These are phyloP conservation scores for Paracentrotus lividus DNA, from an alignment of 53 echinoderm and acorn worm species.

Conservation along the genomic window DNA sequence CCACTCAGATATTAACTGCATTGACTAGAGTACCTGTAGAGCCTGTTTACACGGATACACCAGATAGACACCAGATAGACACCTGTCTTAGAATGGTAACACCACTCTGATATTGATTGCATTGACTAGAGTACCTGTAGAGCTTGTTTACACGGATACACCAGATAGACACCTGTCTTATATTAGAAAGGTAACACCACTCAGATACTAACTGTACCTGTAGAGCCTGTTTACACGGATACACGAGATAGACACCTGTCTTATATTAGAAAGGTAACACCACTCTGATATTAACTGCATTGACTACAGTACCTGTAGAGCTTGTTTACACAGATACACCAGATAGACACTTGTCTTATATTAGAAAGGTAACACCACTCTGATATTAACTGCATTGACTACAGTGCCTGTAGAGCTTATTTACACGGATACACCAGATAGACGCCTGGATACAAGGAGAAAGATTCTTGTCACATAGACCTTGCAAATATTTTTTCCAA, in stretches of 20 bases:
- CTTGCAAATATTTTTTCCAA: no score
- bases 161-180: constrained; percentile 63
- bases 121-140: constrained; percentile 66
- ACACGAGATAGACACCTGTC: constrained; percentile 7
- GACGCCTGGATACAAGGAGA: constrained; percentile 62
- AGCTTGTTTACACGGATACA: constrained; percentile 51
- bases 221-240: neutral
- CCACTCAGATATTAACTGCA: constrained; percentile 76
- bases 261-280: neutral
- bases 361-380: constrained; percentile 47
- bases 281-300: constrained; percentile 74
- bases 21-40: constrained; percentile 69
- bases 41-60: constrained; percentile 50
- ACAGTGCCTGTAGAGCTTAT: constrained; percentile 57
- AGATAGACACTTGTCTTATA: constrained; percentile 52
- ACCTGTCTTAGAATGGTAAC: constrained; percentile 84
- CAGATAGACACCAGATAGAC: constrained; percentile 53
- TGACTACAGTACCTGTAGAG: constrained; percentile 66
- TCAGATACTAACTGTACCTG: neutral
- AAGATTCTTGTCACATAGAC: no score
- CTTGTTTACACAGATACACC: constrained; percentile 16
- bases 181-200: constrained; percentile 76
- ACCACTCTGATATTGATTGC: constrained; percentile 73
- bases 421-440: constrained; percentile 49
- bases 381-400: constrained; percentile 76